phyloP scores from a whole-genome alignment of 2,797 vertebrate genomes.

The Babyrousa celebensis region DNA sequence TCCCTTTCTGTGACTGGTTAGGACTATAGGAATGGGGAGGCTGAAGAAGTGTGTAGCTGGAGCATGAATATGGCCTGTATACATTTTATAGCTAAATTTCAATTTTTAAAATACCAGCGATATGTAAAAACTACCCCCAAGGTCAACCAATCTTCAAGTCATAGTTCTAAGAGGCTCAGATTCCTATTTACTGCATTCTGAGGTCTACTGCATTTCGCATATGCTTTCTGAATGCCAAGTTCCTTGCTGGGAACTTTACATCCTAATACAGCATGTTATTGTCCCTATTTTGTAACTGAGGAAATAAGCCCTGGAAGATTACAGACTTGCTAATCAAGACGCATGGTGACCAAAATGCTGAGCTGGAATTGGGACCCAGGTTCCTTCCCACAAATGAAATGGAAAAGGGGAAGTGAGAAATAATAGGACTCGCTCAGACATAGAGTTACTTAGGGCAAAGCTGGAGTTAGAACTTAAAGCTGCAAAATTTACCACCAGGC shows the following conservation, averaged over 20 bases:
- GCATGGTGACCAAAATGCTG: not conserved
- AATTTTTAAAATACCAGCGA: not conserved
- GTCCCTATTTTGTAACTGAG: not conserved
- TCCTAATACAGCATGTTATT: not conserved
- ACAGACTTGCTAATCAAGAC: not conserved
- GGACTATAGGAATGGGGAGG: not conserved
- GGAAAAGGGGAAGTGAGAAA: not conserved
- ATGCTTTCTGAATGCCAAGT: not conserved
- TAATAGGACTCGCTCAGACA: accelerated
- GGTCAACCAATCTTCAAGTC: not conserved
- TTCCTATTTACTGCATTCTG: not conserved
- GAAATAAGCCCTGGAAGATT: not conserved
- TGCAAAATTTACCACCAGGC: not conserved
- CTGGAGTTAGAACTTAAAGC: not conserved
- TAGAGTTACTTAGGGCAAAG: not conserved
- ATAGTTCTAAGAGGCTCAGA: not conserved
- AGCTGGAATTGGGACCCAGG: not conserved
- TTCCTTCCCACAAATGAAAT: not conserved
- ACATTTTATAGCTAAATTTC: not conserved
- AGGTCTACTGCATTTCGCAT: not conserved
- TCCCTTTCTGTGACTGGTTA: not conserved
- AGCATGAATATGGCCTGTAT: not conserved
- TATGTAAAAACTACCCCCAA: not conserved
- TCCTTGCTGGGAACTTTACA: not conserved
- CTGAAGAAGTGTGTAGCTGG: not conserved